Base-by-base conservation (phyloP, 2,113 vertebrate species). In the Sorex fumeus region DNA sequence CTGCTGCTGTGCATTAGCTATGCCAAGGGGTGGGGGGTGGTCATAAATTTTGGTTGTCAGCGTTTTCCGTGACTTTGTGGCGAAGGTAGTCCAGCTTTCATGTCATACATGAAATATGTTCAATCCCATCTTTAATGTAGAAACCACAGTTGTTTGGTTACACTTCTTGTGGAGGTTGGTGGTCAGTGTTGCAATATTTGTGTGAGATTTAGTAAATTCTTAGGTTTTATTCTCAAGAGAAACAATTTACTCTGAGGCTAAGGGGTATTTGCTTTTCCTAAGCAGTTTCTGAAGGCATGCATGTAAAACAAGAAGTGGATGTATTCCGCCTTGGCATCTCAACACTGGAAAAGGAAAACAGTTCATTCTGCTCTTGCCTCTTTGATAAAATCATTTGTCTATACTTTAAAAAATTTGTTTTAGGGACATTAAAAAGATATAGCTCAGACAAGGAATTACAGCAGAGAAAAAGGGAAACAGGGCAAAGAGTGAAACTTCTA, bases 51-150 rank as follows among this genome's bases (percentile, higher is more conserved):
- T 76, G 50, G 91, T 90, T 95, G 95, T 97, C 95, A 97, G 94
- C 91, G 5, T 95, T 97, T 97, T 95, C 94, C 71, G 57, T 95
- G 88, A 94, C 95, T 97, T 97, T 96, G 91, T 93, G 95, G 86
- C 71, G 90, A 97, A 96, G 95, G 92, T 96, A 94, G 92, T 40
- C 74, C 84, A 94, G 95, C 94, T 97, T 97, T 97, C 96, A 95
- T 97, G 96, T 92, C 95, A 85, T 91, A 93, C 84, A 93, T 96
- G 92, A 96, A 95, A 96, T 95, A 97, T 92, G 89, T 93, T 91
- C 80, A 90, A 92, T 82, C 91, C 87, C 96, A 96, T 97, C 96
- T 96, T 97, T 92, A 95, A 96, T 96, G 93, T 85, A 89, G 92
- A 95, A 96, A 96, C 94, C 94, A 90, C 90, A 94, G 90, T 93